phyloP scores from a whole-genome alignment of 2,888 invertebrate genomes.

The Archaeoteleia sp. region DNA sequence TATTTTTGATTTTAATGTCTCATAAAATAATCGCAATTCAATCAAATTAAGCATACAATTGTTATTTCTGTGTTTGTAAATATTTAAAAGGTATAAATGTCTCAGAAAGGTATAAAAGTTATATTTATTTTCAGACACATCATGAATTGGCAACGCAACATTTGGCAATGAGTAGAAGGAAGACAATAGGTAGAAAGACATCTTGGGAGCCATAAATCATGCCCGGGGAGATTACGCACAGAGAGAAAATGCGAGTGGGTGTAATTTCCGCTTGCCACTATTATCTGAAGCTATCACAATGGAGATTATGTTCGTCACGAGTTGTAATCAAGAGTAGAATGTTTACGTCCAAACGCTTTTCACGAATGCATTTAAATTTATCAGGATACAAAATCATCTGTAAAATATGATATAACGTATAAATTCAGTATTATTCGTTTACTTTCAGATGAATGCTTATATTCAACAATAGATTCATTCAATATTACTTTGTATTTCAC shows the following conservation, averaged over 20 bases:
- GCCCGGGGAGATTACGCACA: conserved; percentile 26
- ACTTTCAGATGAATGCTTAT: no score
- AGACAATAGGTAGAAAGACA: conserved; percentile 35
- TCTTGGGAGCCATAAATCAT: conserved; percentile 39
- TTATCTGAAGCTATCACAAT: conserved; percentile 41
- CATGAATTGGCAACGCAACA: conserved; percentile 17
- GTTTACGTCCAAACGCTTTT: conserved; percentile 38
- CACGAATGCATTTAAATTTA: conserved; percentile 33
- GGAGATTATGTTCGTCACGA: conserved; percentile 47
- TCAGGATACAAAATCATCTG: conserved; percentile 23
- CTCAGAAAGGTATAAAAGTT: no score
- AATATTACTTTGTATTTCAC: no score
- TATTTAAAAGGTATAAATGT: no score
- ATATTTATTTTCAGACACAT: no score
- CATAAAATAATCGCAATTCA: no score
- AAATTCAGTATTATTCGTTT: no score
- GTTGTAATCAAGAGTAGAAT: conserved; percentile 46
- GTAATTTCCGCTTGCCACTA: conserved; percentile 45
- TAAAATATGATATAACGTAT: no score
- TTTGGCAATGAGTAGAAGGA: conserved; percentile 25
- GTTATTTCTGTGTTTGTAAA: no score
- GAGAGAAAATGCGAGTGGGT: conserved; percentile 38
- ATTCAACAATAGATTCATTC: no score
- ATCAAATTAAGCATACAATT: no score
- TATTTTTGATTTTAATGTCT: no score